phyloP scores from a whole-genome alignment of 2,113 vertebrate genomes.

The Mormyrus iriodes region DNA sequence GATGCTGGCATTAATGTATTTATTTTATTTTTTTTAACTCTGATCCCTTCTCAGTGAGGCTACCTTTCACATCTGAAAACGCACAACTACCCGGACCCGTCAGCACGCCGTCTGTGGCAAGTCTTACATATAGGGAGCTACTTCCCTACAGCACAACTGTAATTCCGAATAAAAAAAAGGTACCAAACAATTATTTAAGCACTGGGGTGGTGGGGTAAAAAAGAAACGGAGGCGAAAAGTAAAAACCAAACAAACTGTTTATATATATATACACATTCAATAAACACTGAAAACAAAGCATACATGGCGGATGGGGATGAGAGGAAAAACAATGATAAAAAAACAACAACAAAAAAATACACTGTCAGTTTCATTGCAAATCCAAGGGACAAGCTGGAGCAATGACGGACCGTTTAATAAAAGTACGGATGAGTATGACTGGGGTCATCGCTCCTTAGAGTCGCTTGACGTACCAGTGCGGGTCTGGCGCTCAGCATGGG shows the following conservation, averaged over 20 bases:
- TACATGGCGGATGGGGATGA: not conserved
- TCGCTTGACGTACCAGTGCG: not conserved
- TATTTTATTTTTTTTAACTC: not conserved
- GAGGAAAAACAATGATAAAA: not conserved
- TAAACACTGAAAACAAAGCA: constrained; percentile 2
- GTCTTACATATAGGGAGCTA: not conserved
- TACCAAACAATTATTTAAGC: not conserved
- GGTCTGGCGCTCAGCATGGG: not conserved
- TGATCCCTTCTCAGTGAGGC: not conserved
- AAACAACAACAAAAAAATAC: not conserved
- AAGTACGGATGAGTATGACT: not conserved
- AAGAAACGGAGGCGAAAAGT: constrained; percentile 37
- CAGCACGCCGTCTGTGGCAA: not conserved
- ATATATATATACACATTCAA: constrained; percentile 1
- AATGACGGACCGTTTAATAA: not conserved
- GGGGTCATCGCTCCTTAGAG: not conserved
- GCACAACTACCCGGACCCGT: not conserved
- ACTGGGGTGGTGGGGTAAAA: not conserved
- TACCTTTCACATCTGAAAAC: not conserved
- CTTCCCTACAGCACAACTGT: not conserved
- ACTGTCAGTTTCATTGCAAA: not conserved
- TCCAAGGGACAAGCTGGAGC: not conserved
- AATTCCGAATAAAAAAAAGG: not conserved
- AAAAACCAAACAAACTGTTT: constrained; percentile 68
- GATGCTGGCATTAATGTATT: not conserved